A percentile compares a stretch with the other conserved stretches of the same genome.
phyloP scores from a whole-genome alignment of 2,797 vertebrate genomes.

The Prionace glauca region DNA sequence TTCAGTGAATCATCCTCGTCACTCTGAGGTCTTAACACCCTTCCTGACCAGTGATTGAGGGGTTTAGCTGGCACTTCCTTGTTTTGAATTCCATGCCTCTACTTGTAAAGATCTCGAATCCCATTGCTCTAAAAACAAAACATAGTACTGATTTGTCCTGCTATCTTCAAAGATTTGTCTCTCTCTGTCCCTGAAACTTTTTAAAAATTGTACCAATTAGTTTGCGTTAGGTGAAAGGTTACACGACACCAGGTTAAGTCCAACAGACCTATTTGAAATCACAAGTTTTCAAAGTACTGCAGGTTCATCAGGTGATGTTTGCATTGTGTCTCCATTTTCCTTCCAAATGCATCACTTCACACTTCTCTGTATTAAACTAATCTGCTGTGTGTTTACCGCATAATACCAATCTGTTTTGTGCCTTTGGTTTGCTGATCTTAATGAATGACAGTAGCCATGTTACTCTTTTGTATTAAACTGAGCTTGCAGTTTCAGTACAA shows the following conservation, averaged over 20 bases:
- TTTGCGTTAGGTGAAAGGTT: neutral
- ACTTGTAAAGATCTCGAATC: neutral
- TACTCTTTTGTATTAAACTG: neutral
- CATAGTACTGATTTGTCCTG: neutral
- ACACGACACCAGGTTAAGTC: too few species aligned
- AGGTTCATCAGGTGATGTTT: too few species aligned
- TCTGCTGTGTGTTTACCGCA: neutral
- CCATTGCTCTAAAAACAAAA: neutral
- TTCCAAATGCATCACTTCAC: neutral
- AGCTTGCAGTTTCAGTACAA: neutral
- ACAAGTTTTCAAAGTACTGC: too few species aligned
- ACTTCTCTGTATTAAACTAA: neutral
- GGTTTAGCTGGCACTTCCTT: neutral
- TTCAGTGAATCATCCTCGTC: neutral
- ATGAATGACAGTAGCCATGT: neutral
- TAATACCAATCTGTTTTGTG: neutral
- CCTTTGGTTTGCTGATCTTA: neutral
- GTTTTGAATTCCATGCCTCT: neutral
- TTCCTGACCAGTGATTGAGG: neutral
- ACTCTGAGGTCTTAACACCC: neutral
- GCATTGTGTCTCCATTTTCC: neutral
- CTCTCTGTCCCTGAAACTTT: neutral
- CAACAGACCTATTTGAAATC: too few species aligned
- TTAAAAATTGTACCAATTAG: neutral
- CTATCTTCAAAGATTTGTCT: neutral